Conservation (phyloP, 2,113 vertebrate species). For the Sakesphorus luctuosus region DNA sequence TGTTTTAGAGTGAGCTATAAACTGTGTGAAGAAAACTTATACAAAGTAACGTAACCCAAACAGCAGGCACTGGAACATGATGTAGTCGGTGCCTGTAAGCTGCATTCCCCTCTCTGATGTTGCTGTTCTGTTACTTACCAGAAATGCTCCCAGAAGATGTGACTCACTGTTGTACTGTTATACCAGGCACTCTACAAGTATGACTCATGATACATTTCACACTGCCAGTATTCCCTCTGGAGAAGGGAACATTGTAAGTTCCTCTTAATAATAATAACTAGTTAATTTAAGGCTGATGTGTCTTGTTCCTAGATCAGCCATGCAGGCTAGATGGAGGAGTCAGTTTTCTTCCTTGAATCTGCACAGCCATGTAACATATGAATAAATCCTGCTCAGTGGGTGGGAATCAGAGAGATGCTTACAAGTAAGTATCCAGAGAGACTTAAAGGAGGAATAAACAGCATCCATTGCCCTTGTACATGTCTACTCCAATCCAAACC, state of each 20-base stretch:
- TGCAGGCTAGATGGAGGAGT: neutral
- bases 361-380: neutral
- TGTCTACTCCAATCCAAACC: neutral
- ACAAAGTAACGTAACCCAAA: neutral
- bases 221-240: neutral
- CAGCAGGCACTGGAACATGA: neutral
- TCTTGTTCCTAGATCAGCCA: neutral
- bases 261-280: neutral
- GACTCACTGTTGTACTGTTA: neutral
- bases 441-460: neutral
- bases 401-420: accelerated
- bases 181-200: neutral
- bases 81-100: neutral
- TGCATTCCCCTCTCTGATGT: neutral
- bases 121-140: neutral
- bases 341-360: neutral
- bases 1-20: neutral
- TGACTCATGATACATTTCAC: neutral
- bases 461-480: neutral
- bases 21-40: neutral
- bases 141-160: neutral
- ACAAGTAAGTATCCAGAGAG: neutral
- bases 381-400: neutral
- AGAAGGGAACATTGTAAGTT: neutral
- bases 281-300: neutral